These are phyloP conservation scores for Sternarchorhynchus goeldii DNA, from an alignment of 2,797 vertebrate genomes.

Conservation along the genomic window DNA sequence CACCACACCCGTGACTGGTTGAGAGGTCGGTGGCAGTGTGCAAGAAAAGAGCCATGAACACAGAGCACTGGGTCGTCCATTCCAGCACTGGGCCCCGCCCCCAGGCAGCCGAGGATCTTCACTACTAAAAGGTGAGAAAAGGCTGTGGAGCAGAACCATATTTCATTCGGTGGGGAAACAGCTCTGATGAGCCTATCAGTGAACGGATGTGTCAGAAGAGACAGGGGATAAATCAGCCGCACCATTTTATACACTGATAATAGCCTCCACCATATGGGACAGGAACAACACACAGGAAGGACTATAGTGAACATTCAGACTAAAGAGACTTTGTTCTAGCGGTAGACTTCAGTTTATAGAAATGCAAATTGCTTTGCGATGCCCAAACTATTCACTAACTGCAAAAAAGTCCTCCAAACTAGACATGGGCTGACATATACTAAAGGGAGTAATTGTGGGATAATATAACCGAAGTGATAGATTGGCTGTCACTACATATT, in stretches of 20 bases:
- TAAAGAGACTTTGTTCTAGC: slow-evolving; percentile 20
- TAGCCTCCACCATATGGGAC: slow-evolving; percentile 39
- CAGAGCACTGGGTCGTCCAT: slow-evolving; percentile 37
- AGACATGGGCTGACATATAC: neutral
- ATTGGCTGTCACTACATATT: slow-evolving; percentile 44
- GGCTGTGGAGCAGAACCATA: slow-evolving; percentile 24
- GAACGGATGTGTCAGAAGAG: slow-evolving; percentile 48
- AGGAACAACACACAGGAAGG: slow-evolving; percentile 21
- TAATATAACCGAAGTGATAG: slow-evolving; percentile 36
- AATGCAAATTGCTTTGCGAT: slow-evolving; percentile 10
- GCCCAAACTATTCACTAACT: slow-evolving; percentile 9
- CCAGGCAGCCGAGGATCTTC: neutral
- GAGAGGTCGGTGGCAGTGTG: slow-evolving; percentile 5
- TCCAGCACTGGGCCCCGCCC: slow-evolving; percentile 16
- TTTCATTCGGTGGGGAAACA: slow-evolving; percentile 53
- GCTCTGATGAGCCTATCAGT: slow-evolving; percentile 52
- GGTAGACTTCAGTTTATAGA: neutral
- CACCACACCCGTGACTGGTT: slow-evolving; percentile 29
- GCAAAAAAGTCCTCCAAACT: slow-evolving; percentile 5
- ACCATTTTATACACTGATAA: slow-evolving; percentile 41
- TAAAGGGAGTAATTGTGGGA: slow-evolving; percentile 23
- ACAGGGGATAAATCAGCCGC: slow-evolving; percentile 54
- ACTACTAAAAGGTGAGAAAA: slow-evolving; percentile 34
- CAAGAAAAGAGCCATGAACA: slow-evolving; percentile 7
- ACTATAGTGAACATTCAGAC: slow-evolving; percentile 27